Evolutionary conservation across 2,888 invertebrate species (phyloP).

Genomic region (Sceliomorpha sp.): DNA sequence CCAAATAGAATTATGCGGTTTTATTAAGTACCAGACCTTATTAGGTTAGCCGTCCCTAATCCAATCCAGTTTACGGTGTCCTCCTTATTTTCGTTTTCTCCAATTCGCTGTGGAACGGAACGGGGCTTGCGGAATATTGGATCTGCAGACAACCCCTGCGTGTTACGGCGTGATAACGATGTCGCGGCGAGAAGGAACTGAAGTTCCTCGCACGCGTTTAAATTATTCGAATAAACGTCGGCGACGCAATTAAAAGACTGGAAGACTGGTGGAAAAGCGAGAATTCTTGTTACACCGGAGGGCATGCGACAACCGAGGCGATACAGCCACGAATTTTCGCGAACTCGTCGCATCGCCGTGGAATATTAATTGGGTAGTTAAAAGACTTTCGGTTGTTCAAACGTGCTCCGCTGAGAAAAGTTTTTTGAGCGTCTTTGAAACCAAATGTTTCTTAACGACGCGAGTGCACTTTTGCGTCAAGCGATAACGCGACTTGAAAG

Average conservation of each 20-base stretch:
- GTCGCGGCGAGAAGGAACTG: conserved; percentile 10
- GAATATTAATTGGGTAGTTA: conserved; percentile 73
- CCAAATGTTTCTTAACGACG: conserved; percentile 42
- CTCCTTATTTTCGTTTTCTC: conserved; percentile 40
- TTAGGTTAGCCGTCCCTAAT: conserved; percentile 12
- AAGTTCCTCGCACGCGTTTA: conserved; percentile 52
- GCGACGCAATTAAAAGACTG: conserved; percentile 71
- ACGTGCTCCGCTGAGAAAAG: conserved; percentile 5
- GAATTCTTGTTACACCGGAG: conserved; percentile 15
- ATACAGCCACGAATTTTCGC: conserved; percentile 25
- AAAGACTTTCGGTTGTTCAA: conserved; percentile 59
- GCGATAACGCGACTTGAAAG: conserved; percentile 2
- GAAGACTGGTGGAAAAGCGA: conserved; percentile 47
- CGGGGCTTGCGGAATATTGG: conserved; percentile 12
- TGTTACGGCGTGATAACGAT: neutral
- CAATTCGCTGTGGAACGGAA: conserved; percentile 17
- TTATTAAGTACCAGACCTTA: too few relatives aligned
- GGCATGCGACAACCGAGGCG: conserved; percentile 3
- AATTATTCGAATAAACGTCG: conserved; percentile 73
- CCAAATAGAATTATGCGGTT: too few relatives aligned
- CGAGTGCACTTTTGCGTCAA: conserved; percentile 6
- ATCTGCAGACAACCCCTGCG: conserved; percentile 12
- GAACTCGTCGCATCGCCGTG: conserved; percentile 43
- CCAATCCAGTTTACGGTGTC: conserved; percentile 30
- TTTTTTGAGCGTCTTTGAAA: conserved; percentile 28